These are phyloP conservation scores for Macrotis lagotis DNA, from an alignment of 2,113 vertebrate species.

Conservation along the genomic window DNA sequence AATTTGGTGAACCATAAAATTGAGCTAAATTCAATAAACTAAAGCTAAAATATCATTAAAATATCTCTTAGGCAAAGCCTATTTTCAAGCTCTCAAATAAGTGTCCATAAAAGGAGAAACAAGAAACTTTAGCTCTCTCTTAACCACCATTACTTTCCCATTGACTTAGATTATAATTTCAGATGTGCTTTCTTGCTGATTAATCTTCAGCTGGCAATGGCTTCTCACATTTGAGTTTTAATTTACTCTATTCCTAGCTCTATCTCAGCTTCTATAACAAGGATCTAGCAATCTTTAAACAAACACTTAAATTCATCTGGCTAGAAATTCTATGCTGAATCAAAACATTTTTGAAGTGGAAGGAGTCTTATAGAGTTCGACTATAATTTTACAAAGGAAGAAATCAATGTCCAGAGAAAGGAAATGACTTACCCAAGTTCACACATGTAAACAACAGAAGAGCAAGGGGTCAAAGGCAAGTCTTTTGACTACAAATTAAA, in stretches of 20 bases:
- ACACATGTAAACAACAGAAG: fast-evolving
- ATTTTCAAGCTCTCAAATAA: slow-evolving; percentile 53
- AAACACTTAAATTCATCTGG: slow-evolving; percentile 24
- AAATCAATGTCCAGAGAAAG: not conserved
- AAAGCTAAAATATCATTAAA: slow-evolving; percentile 68
- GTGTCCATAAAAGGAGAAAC: slow-evolving; percentile 69
- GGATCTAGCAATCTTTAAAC: slow-evolving; percentile 56
- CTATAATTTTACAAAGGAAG: not conserved
- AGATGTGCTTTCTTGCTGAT: slow-evolving; percentile 46
- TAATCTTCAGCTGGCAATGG: slow-evolving; percentile 36
- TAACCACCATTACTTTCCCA: slow-evolving; percentile 49
- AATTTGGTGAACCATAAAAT: slow-evolving; percentile 62
- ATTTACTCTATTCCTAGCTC: slow-evolving; percentile 50
- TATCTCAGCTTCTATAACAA: slow-evolving; percentile 34
- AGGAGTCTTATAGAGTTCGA: not conserved
- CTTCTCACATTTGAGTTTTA: slow-evolving; percentile 43
- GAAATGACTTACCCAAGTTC: not conserved
- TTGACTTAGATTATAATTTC: slow-evolving; percentile 46
- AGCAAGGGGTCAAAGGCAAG: not conserved
- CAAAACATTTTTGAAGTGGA: slow-evolving; percentile 1
- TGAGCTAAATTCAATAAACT: slow-evolving; percentile 68
- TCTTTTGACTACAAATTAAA: not conserved
- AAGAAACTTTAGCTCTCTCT: slow-evolving; percentile 54
- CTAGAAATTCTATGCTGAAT: not conserved
- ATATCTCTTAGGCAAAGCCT: slow-evolving; percentile 52